phyloP scores from a whole-genome alignment of 2,888 invertebrate species.

The Drosophila paranaensis region DNA sequence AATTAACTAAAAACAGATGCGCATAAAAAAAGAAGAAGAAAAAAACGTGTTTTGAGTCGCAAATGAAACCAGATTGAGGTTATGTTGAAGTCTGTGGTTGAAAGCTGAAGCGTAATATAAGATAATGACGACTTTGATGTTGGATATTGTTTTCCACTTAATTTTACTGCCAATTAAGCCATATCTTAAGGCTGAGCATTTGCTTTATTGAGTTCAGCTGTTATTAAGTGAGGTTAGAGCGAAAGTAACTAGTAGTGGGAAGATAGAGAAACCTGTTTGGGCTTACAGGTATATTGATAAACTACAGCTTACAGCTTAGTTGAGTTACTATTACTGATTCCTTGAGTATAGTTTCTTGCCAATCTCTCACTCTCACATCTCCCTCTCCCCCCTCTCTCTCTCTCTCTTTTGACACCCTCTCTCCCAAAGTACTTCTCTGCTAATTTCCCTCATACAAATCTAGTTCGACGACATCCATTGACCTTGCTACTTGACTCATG shows the following conservation, averaged over 20 bases:
- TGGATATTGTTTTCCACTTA: not conserved
- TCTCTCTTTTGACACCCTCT: not conserved
- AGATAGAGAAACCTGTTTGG: constrained; percentile 6
- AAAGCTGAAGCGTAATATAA: not conserved
- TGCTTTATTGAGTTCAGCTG: not conserved
- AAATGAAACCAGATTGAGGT: constrained; percentile 8
- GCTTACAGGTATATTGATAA: not conserved
- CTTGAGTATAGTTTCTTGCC: not conserved
- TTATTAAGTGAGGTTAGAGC: not conserved
- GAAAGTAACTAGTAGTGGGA: not conserved
- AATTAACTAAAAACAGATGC: constrained; percentile 44
- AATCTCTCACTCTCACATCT: not conserved
- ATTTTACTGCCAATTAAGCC: too few species aligned
- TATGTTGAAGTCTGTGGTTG: not conserved
- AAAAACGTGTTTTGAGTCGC: not conserved
- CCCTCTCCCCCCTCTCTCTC: not conserved
- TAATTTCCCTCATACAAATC: constrained; percentile 5
- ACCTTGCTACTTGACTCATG: constrained; percentile 68
- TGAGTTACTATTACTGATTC: too few species aligned
- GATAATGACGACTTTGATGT: not conserved
- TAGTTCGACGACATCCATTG: constrained; percentile 24
- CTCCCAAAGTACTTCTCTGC: not conserved
- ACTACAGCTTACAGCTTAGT: too few species aligned
- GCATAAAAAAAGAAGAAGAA: constrained; percentile 38
- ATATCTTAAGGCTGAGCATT: not conserved